Base-by-base conservation (phyloP, 2,888 invertebrate species). In the Agrilus cyanescens region DNA sequence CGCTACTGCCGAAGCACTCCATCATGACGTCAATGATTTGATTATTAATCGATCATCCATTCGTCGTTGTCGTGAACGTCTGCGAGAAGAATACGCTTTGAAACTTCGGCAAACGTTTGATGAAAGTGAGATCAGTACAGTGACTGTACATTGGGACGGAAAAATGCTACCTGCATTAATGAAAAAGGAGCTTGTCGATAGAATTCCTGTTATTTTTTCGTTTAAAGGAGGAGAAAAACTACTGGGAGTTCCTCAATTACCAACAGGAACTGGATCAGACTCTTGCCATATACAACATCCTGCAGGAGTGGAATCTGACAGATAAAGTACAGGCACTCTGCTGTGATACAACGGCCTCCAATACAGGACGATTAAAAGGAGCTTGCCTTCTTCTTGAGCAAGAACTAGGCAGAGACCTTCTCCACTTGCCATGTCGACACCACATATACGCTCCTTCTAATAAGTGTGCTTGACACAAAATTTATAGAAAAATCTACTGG, bases 321-420 rank as follows among this genome's bases (percentile, higher is more conserved):
- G 48, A 51, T 13, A 44, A 49, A 37, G 47, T 56, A 12, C 46
- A 50, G 44, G 47, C 48, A 38, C 7, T 55, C n/a, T 51, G 53
- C 50, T 56, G 48, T 50, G 53, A 57, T 38, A 57, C 57, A 2
- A 54, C 55, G 20, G 50, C 54, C 29, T 44, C 55, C 15, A 57
- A 57, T 45, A 50, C 52, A 32, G 53, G 55, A 15, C 47, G 29
- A 15, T 42, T 46, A 13, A 52, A 53, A 46, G 51, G 53, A 44
- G 48, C 54, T 16, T 52, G 50, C 46, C 43, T 48, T 29, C 35
- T 54, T 32, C 40, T 58, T n/a, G 53, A 58, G 50, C 47, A 53
- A 48, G 41, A 52, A 14, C 43, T 57, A 12, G 46, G 45, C 32
- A 50, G 36, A 44, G 49, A 53, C n/a, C 33, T 55, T 34, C 36